phyloP scores from a whole-genome alignment of 2,888 invertebrate genomes.

The Epinotia brunnichana region DNA sequence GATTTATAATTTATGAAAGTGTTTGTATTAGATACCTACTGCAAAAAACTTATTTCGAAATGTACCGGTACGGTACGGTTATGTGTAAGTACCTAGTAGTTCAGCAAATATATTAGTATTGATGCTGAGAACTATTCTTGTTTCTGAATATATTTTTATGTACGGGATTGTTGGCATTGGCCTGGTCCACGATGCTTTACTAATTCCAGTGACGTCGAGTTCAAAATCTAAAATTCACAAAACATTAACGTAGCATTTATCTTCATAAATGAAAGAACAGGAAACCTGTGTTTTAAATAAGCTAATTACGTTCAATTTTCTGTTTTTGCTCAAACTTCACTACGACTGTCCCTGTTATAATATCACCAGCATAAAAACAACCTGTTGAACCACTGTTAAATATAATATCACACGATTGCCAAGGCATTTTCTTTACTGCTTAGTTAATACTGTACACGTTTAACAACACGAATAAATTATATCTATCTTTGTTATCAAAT shows the following conservation, averaged over 20 bases:
- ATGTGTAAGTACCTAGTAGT: slow-evolving; percentile 51
- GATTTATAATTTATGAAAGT: neutral
- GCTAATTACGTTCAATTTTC: slow-evolving; percentile 64
- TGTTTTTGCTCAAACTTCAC: slow-evolving; percentile 65
- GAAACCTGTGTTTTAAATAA: neutral
- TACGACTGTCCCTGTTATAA: slow-evolving; percentile 71
- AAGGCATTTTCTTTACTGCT: slow-evolving; percentile 56
- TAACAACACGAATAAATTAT: slow-evolving; percentile 12
- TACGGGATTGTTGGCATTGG: slow-evolving; percentile 69
- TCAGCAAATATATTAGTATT: slow-evolving; percentile 63
- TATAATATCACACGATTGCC: slow-evolving; percentile 63
- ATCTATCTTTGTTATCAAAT: slow-evolving; percentile 19
- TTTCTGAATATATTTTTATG: slow-evolving; percentile 71
- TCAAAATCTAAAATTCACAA: slow-evolving; percentile 63
- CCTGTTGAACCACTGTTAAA: slow-evolving; percentile 69
- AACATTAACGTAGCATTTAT: slow-evolving; percentile 2
- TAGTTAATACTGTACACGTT: slow-evolving; percentile 43
- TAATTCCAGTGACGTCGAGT: slow-evolving; percentile 65
- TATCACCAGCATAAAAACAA: slow-evolving; percentile 71
- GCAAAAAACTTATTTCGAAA: neutral
- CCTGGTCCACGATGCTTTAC: slow-evolving; percentile 73
- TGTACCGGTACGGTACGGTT: slow-evolving; percentile 6
- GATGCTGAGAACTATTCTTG: slow-evolving; percentile 62
- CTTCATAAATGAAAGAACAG: neutral
- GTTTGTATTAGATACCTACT: neutral